A percentile compares a stretch with the other conserved stretches of the same genome.
phyloP scores from a whole-genome alignment of 2,113 vertebrate genomes.

The Hippocampus abdominalis region DNA sequence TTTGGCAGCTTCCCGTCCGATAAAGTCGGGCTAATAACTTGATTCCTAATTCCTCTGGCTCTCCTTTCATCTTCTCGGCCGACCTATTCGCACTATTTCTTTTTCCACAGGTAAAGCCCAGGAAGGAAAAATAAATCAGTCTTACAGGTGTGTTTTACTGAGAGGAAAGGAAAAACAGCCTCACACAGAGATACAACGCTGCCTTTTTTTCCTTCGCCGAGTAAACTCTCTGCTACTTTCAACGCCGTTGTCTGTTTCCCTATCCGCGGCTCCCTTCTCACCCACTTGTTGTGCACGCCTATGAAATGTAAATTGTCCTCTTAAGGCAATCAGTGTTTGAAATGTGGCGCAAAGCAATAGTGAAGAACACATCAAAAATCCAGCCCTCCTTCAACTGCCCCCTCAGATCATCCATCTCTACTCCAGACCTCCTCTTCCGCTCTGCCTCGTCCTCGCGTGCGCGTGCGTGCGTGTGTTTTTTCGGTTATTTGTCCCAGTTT shows the following conservation, averaged over 20 bases:
- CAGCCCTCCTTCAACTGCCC: constrained; percentile 60
- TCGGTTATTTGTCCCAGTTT: constrained; percentile 57
- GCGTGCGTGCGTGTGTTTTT: constrained; percentile 23
- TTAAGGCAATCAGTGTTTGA: constrained; percentile 68
- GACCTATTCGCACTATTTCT: constrained; percentile 34
- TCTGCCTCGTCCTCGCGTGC: not conserved
- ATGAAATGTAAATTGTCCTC: constrained; percentile 71
- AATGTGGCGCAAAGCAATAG: constrained; percentile 64
- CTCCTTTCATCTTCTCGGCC: constrained; percentile 56
- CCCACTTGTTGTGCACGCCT: constrained; percentile 64
- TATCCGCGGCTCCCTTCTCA: constrained; percentile 46
- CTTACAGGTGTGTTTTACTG: constrained; percentile 52
- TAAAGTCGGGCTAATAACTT: constrained; percentile 55
- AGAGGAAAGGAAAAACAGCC: constrained; percentile 37
- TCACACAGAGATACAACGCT: constrained; percentile 20
- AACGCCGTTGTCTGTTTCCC: constrained; percentile 37
- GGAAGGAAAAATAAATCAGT: constrained; percentile 41
- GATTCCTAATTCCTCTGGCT: constrained; percentile 58
- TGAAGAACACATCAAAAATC: constrained; percentile 64
- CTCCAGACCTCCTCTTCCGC: constrained; percentile 39
- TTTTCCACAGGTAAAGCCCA: constrained; percentile 48
- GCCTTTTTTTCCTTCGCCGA: constrained; percentile 38
- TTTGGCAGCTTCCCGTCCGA: constrained; percentile 58
- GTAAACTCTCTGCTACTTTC: constrained; percentile 50
- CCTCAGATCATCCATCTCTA: constrained; percentile 54